Evolutionary conservation across 2,888 invertebrate species (phyloP).

Genomic region (Sussaba pulchella): DNA sequence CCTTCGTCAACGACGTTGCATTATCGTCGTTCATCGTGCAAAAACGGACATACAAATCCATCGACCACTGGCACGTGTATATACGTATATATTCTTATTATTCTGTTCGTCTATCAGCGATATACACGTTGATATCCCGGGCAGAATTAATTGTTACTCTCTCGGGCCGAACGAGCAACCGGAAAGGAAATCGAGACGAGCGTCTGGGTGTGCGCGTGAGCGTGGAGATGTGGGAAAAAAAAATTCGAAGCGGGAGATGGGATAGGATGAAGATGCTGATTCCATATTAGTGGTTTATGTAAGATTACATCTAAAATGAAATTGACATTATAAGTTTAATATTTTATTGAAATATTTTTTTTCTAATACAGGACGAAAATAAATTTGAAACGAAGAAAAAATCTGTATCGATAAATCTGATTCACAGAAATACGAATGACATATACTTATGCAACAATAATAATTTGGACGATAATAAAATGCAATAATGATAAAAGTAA

Average conservation of each 20-base stretch:
- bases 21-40: slow-evolving; percentile 9
- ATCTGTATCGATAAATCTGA: too few relatives aligned
- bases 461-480: too few relatives aligned
- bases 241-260: slow-evolving; percentile 16
- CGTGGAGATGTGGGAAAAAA: slow-evolving; percentile 1
- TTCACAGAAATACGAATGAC: too few relatives aligned
- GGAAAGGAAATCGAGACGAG: slow-evolving; percentile 48
- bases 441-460: too few relatives aligned
- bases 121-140: slow-evolving; percentile 15
- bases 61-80: background rate
- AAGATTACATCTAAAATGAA: too few relatives aligned
- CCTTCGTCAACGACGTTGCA: background rate
- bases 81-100: background rate
- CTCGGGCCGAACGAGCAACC: slow-evolving; percentile 22
- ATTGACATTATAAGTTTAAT: too few relatives aligned
- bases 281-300: too few relatives aligned
- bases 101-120: background rate
- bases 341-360: too few relatives aligned
- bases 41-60: background rate
- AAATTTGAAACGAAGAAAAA: too few relatives aligned
- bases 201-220: background rate
- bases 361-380: too few relatives aligned
- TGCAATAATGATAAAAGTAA: too few relatives aligned
- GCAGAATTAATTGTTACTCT: slow-evolving; percentile 43
- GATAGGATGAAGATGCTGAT: too few relatives aligned